Percentiles rank a stretch among this genome's conserved stretches.
phyloP scores from a whole-genome alignment of 2,888 invertebrate genomes.

The Spodoptera picta region DNA sequence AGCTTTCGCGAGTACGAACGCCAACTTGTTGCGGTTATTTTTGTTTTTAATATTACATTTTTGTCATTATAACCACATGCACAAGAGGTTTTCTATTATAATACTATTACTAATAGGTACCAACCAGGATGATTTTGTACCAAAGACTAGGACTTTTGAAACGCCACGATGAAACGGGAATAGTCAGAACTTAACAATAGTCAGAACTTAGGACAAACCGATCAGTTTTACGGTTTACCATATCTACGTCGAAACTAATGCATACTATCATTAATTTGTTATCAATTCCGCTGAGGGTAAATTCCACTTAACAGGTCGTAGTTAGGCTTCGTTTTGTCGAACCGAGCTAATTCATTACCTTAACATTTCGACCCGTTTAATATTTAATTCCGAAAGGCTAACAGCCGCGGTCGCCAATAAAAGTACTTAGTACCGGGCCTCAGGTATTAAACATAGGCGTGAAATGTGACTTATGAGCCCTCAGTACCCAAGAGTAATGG shows the following conservation, averaged over 20 bases:
- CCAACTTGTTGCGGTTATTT: constrained; percentile 7
- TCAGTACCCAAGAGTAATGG: constrained; percentile 54
- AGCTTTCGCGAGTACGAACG: neutral
- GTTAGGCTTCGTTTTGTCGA: constrained; percentile 10
- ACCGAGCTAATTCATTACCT: constrained; percentile 25
- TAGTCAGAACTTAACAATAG: too few species aligned
- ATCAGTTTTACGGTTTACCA: too few species aligned
- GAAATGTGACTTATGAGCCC: constrained; percentile 20
- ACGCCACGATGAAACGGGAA: too few species aligned
- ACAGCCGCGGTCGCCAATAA: constrained; percentile 25
- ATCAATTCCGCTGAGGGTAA: constrained; percentile 1
- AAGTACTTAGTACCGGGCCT: constrained; percentile 30
- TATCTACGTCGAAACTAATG: neutral
- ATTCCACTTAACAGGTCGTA: neutral
- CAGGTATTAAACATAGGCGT: constrained; percentile 31
- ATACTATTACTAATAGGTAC: too few species aligned
- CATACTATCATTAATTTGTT: neutral
- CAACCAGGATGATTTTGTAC: too few species aligned
- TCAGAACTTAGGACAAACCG: too few species aligned
- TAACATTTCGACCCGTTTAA: constrained; percentile 28
- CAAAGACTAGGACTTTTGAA: too few species aligned
- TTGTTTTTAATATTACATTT: neutral
- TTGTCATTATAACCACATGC: too few species aligned
- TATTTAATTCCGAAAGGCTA: constrained; percentile 41
- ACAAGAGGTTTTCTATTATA: too few species aligned